Percentiles rank a stretch among this genome's conserved stretches.
Evolutionary conservation across 2,113 vertebrate species (phyloP).

Genomic region (Cettia cetti): DNA sequence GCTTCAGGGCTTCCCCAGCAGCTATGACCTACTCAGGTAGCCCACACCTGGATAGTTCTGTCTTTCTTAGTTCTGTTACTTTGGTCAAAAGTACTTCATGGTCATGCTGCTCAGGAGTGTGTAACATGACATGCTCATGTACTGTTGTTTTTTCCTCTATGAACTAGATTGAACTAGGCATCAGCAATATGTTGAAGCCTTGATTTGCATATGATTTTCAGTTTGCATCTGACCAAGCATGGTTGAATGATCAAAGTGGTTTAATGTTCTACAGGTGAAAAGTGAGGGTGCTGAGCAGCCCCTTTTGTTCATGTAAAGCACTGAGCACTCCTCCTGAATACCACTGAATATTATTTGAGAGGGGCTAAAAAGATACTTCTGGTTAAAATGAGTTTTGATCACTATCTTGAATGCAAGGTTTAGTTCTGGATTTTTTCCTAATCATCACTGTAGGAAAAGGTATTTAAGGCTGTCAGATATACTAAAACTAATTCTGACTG

Average conservation of each 20-base stretch:
- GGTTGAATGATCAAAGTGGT: background rate
- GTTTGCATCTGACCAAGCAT: background rate
- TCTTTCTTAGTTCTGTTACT: background rate
- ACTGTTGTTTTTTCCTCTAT: background rate
- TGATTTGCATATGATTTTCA: background rate
- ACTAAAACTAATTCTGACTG: background rate
- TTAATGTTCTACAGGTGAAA: background rate
- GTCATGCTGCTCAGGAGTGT: background rate
- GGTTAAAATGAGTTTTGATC: background rate
- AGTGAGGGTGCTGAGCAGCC: background rate
- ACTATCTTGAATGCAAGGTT: background rate
- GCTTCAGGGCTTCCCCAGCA: constrained; percentile 93
- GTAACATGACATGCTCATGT: background rate
- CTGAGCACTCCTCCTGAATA: background rate
- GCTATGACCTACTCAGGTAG: constrained; percentile 92
- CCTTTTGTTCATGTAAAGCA: background rate
- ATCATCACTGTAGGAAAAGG: background rate
- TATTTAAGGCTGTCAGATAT: background rate
- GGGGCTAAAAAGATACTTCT: background rate
- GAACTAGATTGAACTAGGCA: background rate
- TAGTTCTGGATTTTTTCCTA: background rate
- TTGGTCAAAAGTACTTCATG: background rate
- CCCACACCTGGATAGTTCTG: background rate
- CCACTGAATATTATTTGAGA: background rate
- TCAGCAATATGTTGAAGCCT: background rate